Evolutionary conservation across 2,888 invertebrate genomes (phyloP), one percentile per base, ranked within the genome.

Genomic region (Scaptodrosophila latifasciaeformis): DNA sequence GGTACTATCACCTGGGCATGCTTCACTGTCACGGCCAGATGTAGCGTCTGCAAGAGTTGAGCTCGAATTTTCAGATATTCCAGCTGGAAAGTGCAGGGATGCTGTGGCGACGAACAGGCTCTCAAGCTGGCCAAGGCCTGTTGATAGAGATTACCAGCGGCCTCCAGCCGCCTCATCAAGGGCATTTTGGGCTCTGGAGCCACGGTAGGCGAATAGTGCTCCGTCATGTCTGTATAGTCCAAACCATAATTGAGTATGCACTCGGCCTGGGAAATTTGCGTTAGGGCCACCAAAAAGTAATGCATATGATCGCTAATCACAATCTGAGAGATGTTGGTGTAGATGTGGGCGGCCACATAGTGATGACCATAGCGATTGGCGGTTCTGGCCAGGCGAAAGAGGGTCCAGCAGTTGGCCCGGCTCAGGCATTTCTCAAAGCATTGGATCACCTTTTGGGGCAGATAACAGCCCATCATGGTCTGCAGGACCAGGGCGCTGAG

Each of bases 291-390:
- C 48, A 97, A 86, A 93, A 96, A 97, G 81, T 96, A 95, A 80
- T 96, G 94, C 43, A 94, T 90, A 70, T 95, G 92, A 81, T 97
- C 97, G 27, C 94, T 93, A 12, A 95, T 93, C 0, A 94, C 93
- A 63, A 91, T 88, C 40, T 90, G 90, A 1, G 90, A 89, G 21
- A 94, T 85, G 39, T 88, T 88, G 19, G 88, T 86, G 70, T 93
- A 89, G 27, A 94, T 89, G 4, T 87, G 86, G 0, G 91, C 89
- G 0, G 93, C 93, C 18, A 94, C 86, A 44, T 88, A 88, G 77
- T 93, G 93, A 83, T 95, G 95, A 0, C 94, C 94, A 82, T 94
- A 94, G 49, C 96, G 89, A 13, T 95, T 90, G 0, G 96, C 96
- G 10, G 95, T 94, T 49, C 96, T 89, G 0, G 93, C 96, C 39